Base-by-base conservation (phyloP, 2,888 invertebrate genomes). In the Drosophila neonasuta region DNA sequence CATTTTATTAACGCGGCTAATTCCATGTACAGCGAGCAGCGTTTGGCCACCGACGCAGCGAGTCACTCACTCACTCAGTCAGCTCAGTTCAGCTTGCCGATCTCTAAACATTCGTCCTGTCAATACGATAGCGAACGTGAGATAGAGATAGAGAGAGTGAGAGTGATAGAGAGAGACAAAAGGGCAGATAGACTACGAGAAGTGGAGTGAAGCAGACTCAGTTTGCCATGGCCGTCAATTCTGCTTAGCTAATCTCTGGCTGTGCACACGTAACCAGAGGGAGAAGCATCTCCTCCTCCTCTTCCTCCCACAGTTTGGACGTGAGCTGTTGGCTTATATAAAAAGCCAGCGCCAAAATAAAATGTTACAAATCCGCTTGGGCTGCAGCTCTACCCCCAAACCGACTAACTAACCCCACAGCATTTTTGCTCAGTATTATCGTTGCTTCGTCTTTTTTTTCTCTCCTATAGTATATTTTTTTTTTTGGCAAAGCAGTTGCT, bases 1-100 rank as follows among this genome's bases (percentile, higher is more conserved):
- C 85, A 49, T 68, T 80, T 84, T 79, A 80, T 80, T 76, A 84
- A 79, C 82, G 85, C 68, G 61, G 64, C 80, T 85, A 80, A 85
- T 80, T 79, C 82, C 82, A 63, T 72, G 69, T 69, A 64, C 24
- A 20, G 20, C 24, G 24, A 24, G 24, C 24, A 24, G 24, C 24
- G 24, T 24, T 69, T 45, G 29, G 50, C 44, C 50, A 45, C 13
- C 13, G 2, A 39, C 2, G 39, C 10, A 15, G 9, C 32, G 36
- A 39, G 36, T 39, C 36, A n/a, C 42, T 29, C 7, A 13, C n/a
- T 36, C 17, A 17, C 17, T 17, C 17, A 17, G 17, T 17, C 17
- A 17, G 17, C 17, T 17, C 13, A 24, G 30, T 34, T 45, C 54
- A 55, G 44, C 13, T 10, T 34, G 15, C 46, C 65, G 75, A 65